Conservation (phyloP, 2,888 invertebrate genomes). For the Pachycephus smyrnensis region DNA sequence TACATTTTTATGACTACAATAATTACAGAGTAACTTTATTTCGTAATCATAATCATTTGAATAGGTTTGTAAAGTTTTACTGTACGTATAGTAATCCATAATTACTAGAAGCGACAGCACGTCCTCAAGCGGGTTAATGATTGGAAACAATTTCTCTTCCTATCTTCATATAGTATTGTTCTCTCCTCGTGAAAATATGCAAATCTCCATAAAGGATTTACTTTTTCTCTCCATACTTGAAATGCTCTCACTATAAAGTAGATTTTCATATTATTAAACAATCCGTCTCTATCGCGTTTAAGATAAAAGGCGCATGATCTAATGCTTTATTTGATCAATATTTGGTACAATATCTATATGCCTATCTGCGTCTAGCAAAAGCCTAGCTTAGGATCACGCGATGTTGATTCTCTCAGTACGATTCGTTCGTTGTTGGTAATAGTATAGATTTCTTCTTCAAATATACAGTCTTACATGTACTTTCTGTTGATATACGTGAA, state of each 20-base stretch:
- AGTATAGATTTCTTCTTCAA: neutral
- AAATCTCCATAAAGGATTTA: neutral
- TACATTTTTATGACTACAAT: neutral
- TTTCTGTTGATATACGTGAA: neutral
- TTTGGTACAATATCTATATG: slow-evolving; percentile 17
- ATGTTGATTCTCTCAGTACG: slow-evolving; percentile 11
- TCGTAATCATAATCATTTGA: neutral
- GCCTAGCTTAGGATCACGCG: slow-evolving; percentile 33
- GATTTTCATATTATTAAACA: neutral
- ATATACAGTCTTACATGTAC: neutral
- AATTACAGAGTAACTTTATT: neutral
- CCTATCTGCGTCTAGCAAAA: slow-evolving; percentile 12
- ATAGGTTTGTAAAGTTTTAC: neutral
- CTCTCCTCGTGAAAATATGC: neutral
- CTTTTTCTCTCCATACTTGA: neutral
- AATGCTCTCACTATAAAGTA: neutral
- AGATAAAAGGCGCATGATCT: slow-evolving; percentile 38
- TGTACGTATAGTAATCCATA: neutral
- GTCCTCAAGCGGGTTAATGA: slow-evolving; percentile 11
- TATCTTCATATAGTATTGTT: neutral
- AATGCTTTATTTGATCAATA: slow-evolving; percentile 43
- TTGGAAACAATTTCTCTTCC: slow-evolving; percentile 17
- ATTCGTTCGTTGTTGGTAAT: neutral
- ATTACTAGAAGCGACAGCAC: neutral
- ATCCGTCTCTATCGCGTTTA: neutral